Conservation (phyloP, 2,888 invertebrate genomes). For the Ditylenchus weischeri region DNA sequence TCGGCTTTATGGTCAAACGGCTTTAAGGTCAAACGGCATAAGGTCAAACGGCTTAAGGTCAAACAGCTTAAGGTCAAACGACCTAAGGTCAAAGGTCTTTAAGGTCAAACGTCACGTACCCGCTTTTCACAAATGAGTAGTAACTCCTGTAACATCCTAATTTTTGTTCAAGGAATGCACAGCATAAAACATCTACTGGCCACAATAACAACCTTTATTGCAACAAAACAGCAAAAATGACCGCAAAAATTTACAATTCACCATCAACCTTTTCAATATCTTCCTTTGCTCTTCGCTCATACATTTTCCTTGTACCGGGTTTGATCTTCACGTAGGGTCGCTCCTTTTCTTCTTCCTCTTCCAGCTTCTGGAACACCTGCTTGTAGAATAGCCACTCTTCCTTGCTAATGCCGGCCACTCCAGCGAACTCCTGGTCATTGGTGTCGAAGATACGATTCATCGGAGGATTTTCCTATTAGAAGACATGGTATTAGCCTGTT, state of each 20-base stretch:
- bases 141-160: too few species aligned
- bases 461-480: conserved; percentile 42
- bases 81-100: too few species aligned
- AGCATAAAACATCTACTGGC: too few species aligned
- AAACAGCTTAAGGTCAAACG: too few species aligned
- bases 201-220: too few species aligned
- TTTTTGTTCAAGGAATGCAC: too few species aligned
- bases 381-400: conserved; percentile 42
- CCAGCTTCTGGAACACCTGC: conserved; percentile 35
- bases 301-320: conserved; percentile 46
- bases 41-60: too few species aligned
- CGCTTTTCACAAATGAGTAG: too few species aligned
- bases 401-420: conserved; percentile 31
- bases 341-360: conserved; percentile 42
- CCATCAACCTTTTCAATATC: conserved; percentile 9
- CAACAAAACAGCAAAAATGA: not conserved
- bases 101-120: too few species aligned
- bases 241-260: not conserved
- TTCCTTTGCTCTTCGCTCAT: conserved; percentile 37
- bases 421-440: conserved; percentile 32
- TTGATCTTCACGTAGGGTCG: conserved; percentile 49
- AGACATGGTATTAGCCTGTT: not conserved
- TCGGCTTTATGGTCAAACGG: too few species aligned
- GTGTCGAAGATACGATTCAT: conserved; percentile 33
- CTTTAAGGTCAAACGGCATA: too few species aligned